Base-by-base conservation (phyloP, 2,797 vertebrate genomes). In the Argya squamiceps region DNA sequence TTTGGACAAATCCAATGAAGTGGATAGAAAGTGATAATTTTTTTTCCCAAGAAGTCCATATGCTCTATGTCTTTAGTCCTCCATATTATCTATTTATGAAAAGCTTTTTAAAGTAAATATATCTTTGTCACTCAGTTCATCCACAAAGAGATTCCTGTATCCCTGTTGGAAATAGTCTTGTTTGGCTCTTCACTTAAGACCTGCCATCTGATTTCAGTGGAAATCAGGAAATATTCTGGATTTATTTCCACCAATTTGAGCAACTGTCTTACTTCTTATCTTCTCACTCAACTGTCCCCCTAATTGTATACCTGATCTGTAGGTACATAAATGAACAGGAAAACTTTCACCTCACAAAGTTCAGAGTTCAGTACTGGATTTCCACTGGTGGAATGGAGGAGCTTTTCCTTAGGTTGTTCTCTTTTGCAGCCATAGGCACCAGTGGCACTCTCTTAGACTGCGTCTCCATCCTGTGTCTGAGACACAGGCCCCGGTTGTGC, bases 361-460 rank as follows among this genome's bases (percentile, higher is more conserved):
- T 93, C 29, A 44, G 64, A 46, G 22, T 36, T 80, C 62, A 36
- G 14, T 64, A 53, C 27, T 85, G 36, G 4, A 12, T 85, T 69
- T 82, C 9, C 47, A 4, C 27, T 29, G 6, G 2, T 4, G 63
- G 56, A 6, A 30, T 59, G 50, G 32, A 70, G 30, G 9, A 77
- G 18, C 2, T 78, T 47, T 85, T 78, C 46, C 43, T 80, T 17
- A 69, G 8, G 4, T 44, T 62, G 10, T 18, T 70, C 15, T 55
- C 23, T 67, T 77, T 59, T 49, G 23, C 34, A 62, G 22, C 11
- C 1, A 1, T 24, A 1, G 1, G 2, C 10, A 24, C 8, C 1
- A 1, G 32, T 12, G 26, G 5, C 49, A 10, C 12, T 85, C 12
- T 64, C 53, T 55, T 30, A 62, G 37, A 18, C 34, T 6, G 6